phyloP scores from a whole-genome alignment of 2,113 vertebrate genomes.

The Rhinogobius similis region DNA sequence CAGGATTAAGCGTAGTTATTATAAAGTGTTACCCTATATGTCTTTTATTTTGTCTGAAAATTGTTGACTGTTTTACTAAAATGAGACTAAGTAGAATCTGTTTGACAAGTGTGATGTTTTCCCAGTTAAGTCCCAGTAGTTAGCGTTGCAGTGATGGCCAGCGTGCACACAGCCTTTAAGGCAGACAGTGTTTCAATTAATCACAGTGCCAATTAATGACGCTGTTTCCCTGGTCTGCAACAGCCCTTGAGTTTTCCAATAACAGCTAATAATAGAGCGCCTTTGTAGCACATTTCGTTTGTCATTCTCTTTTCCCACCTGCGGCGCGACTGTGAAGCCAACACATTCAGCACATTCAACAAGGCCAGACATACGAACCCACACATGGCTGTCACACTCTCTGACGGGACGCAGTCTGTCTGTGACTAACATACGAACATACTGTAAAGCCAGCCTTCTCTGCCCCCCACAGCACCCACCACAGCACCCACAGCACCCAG shows the following conservation, averaged over 20 bases:
- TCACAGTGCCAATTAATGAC: slow-evolving; percentile 50
- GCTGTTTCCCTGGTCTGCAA: slow-evolving; percentile 32
- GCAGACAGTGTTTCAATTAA: slow-evolving; percentile 56
- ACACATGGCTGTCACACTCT: slow-evolving; percentile 4
- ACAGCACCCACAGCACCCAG: background rate
- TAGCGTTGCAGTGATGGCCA: too few relatives aligned
- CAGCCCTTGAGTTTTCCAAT: slow-evolving; percentile 52
- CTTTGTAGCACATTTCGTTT: slow-evolving; percentile 38
- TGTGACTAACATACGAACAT: slow-evolving; percentile 23
- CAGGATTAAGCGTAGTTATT: too few relatives aligned
- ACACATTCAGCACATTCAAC: slow-evolving; percentile 7
- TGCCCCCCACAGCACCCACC: background rate
- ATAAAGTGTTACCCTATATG: too few relatives aligned
- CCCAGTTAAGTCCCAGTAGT: too few relatives aligned
- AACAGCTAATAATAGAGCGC: slow-evolving; percentile 64
- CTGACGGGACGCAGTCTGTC: slow-evolving; percentile 21
- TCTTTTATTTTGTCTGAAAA: too few relatives aligned
- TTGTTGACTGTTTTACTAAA: too few relatives aligned
- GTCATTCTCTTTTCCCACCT: slow-evolving; percentile 56
- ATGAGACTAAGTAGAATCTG: too few relatives aligned
- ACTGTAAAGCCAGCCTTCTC: slow-evolving; percentile 9
- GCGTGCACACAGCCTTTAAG: background rate
- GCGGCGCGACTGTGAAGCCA: slow-evolving; percentile 10
- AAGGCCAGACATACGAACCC: background rate
- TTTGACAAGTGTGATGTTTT: too few relatives aligned